Percentiles rank a stretch among this genome's conserved stretches.
phyloP scores from a whole-genome alignment of 1,140 invertebrate species.

The Neodiprion lecontei region DNA sequence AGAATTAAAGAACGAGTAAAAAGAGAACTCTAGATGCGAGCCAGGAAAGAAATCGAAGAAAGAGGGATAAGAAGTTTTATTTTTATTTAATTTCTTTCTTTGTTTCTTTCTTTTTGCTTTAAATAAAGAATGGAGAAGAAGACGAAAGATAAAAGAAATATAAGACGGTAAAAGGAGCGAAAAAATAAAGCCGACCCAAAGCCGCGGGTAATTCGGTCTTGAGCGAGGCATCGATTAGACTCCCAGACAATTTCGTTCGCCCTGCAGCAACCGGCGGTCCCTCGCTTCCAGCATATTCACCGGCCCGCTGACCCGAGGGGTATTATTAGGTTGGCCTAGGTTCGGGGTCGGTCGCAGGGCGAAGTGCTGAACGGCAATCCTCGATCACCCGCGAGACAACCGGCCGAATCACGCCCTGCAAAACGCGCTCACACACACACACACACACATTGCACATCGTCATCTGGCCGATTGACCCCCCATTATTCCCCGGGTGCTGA shows the following conservation, averaged over 20 bases:
- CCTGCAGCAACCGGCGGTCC: background rate
- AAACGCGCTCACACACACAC: too few relatives aligned
- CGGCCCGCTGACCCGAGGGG: background rate
- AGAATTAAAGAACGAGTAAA: background rate
- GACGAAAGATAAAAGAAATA: background rate
- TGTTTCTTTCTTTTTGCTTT: too few relatives aligned
- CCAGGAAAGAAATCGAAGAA: background rate
- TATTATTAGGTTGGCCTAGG: conserved; percentile 5
- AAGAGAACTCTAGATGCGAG: background rate
- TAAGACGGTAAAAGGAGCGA: background rate
- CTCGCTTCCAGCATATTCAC: background rate
- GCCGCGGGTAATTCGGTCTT: too few relatives aligned
- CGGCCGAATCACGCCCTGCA: background rate
- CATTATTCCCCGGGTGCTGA: too few relatives aligned
- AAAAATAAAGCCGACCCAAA: background rate
- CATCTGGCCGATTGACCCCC: too few relatives aligned
- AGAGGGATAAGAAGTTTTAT: too few relatives aligned
- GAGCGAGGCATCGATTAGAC: too few relatives aligned
- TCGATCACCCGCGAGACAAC: background rate
- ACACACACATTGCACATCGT: too few relatives aligned
- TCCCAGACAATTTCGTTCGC: too few relatives aligned
- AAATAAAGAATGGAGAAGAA: background rate
- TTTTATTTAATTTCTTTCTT: too few relatives aligned
- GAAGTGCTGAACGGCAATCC: background rate
- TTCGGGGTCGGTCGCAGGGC: background rate